These are phyloP conservation scores for Gracilinanus agilis DNA, from an alignment of 2,113 vertebrate genomes.

Conservation along the genomic window DNA sequence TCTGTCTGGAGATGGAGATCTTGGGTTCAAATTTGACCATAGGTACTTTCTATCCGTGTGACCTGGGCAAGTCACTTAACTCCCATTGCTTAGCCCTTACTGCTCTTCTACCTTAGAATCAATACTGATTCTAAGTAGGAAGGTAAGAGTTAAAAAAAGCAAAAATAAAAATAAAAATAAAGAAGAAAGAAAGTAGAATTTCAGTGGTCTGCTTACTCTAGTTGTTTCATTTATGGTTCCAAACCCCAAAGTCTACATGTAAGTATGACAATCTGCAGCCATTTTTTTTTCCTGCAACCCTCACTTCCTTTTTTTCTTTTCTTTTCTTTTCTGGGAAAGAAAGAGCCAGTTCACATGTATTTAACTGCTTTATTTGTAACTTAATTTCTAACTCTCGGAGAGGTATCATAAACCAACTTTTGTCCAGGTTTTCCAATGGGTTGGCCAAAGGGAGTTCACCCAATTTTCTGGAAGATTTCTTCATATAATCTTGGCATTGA, in stretches of 20 bases:
- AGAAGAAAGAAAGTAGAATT: constrained; percentile 3
- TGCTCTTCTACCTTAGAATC: too few species aligned
- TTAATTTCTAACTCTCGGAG: neutral
- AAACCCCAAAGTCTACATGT: constrained; percentile 14
- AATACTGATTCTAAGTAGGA: too few species aligned
- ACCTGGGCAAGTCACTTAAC: too few species aligned
- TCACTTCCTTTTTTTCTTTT: neutral
- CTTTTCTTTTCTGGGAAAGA: neutral
- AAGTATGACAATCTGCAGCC: neutral
- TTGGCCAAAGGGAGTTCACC: neutral
- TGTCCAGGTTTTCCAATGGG: neutral
- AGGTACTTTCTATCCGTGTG: too few species aligned
- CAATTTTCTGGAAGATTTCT: neutral
- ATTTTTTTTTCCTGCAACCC: neutral
- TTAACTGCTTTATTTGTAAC: neutral
- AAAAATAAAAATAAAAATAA: too few species aligned
- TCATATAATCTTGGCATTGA: neutral
- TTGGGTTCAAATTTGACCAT: too few species aligned
- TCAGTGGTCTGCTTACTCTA: constrained; percentile 18
- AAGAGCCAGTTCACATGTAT: neutral
- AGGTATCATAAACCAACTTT: neutral
- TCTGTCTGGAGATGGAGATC: too few species aligned
- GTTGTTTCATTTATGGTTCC: neutral
- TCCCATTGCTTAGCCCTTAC: too few species aligned
- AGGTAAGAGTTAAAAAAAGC: too few species aligned